Conservation (phyloP, 2,888 invertebrate species). For the Steinernema scapterisci region DNA sequence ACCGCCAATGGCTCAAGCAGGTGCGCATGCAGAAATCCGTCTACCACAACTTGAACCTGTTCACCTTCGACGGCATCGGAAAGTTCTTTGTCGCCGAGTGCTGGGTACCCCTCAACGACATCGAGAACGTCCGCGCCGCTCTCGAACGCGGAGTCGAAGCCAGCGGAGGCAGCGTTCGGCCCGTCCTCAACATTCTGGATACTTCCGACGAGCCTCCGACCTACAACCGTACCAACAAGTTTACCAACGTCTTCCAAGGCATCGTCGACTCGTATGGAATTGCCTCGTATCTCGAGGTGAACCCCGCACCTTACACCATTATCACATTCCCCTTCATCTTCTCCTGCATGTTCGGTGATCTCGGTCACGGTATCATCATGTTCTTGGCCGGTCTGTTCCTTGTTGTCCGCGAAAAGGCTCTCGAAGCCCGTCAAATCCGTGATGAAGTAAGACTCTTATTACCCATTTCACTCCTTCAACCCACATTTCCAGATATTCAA, state of each 20-base stretch:
- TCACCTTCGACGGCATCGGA: constrained; percentile 98
- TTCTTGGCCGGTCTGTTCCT: constrained; percentile 88
- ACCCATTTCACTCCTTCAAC: neutral
- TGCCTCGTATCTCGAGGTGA: constrained; percentile 92
- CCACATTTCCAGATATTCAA: constrained; percentile 67
- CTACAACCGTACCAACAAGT: constrained; percentile 93
- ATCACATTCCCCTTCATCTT: constrained; percentile 97
- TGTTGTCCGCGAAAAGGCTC: constrained; percentile 87
- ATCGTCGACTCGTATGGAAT: constrained; percentile 95
- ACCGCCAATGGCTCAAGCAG: constrained; percentile 93
- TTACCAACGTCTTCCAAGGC: constrained; percentile 85
- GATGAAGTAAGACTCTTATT: constrained; percentile 46
- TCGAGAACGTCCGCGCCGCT: constrained; percentile 89
- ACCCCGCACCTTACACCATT: constrained; percentile 94
- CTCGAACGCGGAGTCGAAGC: constrained; percentile 87
- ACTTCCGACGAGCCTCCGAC: constrained; percentile 85
- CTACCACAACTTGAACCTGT: constrained; percentile 94
- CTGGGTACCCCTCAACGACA: constrained; percentile 86
- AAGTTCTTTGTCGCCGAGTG: constrained; percentile 98
- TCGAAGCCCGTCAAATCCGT: constrained; percentile 69
- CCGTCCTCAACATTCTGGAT: constrained; percentile 92
- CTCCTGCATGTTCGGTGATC: constrained; percentile 95
- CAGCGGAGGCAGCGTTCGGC: constrained; percentile 88
- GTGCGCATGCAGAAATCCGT: constrained; percentile 98
- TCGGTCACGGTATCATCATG: constrained; percentile 91